A percentile compares a stretch with the other conserved stretches of the same genome.
Conservation (phyloP, 2,113 vertebrate genomes). For the Odocoileus virginianus region DNA sequence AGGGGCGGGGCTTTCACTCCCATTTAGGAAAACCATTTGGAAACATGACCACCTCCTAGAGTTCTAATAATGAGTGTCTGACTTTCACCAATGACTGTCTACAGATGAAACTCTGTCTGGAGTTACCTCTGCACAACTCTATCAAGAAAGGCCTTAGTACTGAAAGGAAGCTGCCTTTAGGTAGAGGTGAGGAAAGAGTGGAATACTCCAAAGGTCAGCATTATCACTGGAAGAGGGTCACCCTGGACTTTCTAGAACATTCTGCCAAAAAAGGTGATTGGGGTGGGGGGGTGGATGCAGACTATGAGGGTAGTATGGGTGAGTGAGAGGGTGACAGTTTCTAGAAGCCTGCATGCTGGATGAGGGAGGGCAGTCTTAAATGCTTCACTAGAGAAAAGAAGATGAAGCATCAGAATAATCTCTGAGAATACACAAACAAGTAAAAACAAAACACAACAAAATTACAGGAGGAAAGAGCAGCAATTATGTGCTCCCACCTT, state of each 20-base stretch:
- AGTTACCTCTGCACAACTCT: accelerated
- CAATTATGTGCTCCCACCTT: background rate
- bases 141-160: background rate
- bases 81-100: background rate
- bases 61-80: background rate
- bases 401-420: background rate
- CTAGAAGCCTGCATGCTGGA: background rate
- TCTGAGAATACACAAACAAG: background rate
- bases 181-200: background rate
- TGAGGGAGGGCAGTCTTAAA: background rate
- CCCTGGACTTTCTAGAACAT: background rate
- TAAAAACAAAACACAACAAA: background rate
- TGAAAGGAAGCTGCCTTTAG: background rate
- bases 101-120: background rate
- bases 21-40: background rate
- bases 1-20: accelerated
- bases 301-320: accelerated
- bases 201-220: background rate
- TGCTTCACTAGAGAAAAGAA: background rate
- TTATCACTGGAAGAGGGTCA: background rate
- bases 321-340: background rate
- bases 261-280: background rate
- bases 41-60: background rate
- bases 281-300: background rate
- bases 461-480: background rate